Conservation (phyloP, 2,888 invertebrate species). For the Volucella inanis region DNA sequence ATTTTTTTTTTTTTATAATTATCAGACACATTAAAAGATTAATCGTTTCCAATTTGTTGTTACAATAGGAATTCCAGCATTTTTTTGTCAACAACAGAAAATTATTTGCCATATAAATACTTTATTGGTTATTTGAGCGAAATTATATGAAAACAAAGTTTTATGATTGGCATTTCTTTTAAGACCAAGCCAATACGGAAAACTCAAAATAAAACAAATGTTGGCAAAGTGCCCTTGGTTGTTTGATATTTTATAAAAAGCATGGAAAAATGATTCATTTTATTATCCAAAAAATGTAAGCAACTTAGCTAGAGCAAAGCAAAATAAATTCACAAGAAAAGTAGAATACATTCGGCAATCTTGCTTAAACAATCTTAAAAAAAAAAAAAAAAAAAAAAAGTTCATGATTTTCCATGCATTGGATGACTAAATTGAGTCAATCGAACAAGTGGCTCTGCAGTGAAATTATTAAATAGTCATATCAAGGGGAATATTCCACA, state of each 20-base stretch:
- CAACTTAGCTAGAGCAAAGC: too few species aligned
- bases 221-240: constrained; percentile 17
- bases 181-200: background rate
- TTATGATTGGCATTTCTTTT: background rate
- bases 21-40: background rate
- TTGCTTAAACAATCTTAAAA: too few species aligned
- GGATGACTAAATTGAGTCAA: too few species aligned
- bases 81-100: too few species aligned
- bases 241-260: constrained; percentile 22
- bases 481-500: too few species aligned
- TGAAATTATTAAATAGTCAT: too few species aligned
- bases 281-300: background rate
- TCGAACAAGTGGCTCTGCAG: too few species aligned
- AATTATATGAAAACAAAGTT: background rate
- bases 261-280: constrained; percentile 6
- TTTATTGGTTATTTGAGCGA: constrained; percentile 17
- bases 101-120: background rate
- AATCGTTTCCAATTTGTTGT: background rate
- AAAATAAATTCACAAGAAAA: too few species aligned
- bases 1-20: background rate
- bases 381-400: too few species aligned
- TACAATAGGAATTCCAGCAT: too few species aligned
- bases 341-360: too few species aligned
- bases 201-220: background rate
- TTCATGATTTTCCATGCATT: too few species aligned